Conservation (phyloP, 1,140 invertebrate genomes). For the Triops cancriformis region DNA sequence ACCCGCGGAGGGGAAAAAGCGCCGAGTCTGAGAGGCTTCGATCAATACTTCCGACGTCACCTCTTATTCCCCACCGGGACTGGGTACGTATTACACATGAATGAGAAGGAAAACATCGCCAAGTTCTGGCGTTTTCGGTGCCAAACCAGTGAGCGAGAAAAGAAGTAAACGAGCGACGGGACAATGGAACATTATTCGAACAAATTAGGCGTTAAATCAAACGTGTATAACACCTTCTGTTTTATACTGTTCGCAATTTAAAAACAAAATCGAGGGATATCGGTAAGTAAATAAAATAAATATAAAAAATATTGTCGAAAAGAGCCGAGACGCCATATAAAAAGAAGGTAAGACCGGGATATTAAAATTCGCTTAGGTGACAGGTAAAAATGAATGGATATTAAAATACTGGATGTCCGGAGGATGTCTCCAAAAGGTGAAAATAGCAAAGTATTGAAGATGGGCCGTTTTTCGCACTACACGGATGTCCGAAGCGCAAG, state of each 20-base stretch:
- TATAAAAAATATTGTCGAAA: not conserved
- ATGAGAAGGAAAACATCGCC: not conserved
- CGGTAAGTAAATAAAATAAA: no score
- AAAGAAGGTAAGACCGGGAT: not conserved
- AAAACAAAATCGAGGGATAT: no score
- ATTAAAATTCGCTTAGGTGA: not conserved
- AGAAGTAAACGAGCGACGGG: no score
- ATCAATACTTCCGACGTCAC: slow-evolving; percentile 5
- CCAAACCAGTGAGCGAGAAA: no score
- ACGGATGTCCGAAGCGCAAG: slow-evolving; percentile 24
- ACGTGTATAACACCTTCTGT: no score
- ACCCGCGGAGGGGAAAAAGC: not conserved
- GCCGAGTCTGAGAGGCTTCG: slow-evolving; percentile 3
- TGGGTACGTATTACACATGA: slow-evolving; percentile 1
- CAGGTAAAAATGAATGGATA: not conserved
- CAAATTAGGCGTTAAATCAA: no score
- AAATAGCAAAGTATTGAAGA: slow-evolving; percentile 14
- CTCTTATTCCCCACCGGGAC: not conserved
- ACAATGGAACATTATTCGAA: no score
- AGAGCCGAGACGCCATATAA: not conserved
- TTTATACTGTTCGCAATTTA: no score
- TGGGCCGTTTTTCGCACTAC: slow-evolving; percentile 14
- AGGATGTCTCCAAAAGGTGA: slow-evolving; percentile 9
- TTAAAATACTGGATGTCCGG: slow-evolving; percentile 10
- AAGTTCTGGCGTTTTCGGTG: no score